Conservation (phyloP, 2,113 vertebrate genomes). For the Nicator chloris region DNA sequence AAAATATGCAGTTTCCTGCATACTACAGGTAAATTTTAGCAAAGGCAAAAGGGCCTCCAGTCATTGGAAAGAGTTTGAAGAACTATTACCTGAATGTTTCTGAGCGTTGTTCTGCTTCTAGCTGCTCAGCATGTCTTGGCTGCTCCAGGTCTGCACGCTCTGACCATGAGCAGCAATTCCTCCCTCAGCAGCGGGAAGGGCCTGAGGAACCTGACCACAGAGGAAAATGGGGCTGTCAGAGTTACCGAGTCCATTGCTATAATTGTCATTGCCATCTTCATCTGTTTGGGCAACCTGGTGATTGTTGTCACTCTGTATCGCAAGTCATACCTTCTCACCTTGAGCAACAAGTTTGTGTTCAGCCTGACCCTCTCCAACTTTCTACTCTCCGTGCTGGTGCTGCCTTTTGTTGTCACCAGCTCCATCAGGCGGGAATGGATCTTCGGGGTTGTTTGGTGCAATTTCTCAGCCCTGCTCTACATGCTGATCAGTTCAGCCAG, state of each 20-base stretch:
- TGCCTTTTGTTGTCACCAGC: conserved; percentile 92
- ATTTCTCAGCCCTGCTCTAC: conserved; percentile 94
- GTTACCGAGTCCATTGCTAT: conserved; percentile 85
- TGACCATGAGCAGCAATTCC: conserved; percentile 89
- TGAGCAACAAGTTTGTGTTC: conserved; percentile 99
- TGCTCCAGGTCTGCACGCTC: conserved; percentile 21
- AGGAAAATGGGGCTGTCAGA: conserved; percentile 55
- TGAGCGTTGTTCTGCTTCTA: background rate
- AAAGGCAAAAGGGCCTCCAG: background rate
- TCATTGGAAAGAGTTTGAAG: background rate
- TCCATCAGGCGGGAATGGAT: conserved; percentile 89
- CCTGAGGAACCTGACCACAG: conserved; percentile 67
- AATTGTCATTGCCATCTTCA: conserved; percentile 84
- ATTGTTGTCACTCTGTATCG: conserved; percentile 90
- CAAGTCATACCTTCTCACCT: conserved; percentile 92
- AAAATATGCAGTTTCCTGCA: background rate
- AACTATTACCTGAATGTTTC: background rate
- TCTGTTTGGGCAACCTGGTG: conserved; percentile 92
- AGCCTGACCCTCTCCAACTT: conserved; percentile 97
- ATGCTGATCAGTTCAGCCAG: conserved; percentile 97
- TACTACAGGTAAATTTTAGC: conserved; percentile 15
- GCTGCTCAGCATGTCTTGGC: conserved; percentile 70
- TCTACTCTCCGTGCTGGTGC: conserved; percentile 88
- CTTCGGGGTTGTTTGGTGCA: conserved; percentile 98
- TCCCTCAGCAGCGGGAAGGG: conserved; percentile 77